phyloP scores from a whole-genome alignment of 2,888 invertebrate species.

The Corythucha ciliata region DNA sequence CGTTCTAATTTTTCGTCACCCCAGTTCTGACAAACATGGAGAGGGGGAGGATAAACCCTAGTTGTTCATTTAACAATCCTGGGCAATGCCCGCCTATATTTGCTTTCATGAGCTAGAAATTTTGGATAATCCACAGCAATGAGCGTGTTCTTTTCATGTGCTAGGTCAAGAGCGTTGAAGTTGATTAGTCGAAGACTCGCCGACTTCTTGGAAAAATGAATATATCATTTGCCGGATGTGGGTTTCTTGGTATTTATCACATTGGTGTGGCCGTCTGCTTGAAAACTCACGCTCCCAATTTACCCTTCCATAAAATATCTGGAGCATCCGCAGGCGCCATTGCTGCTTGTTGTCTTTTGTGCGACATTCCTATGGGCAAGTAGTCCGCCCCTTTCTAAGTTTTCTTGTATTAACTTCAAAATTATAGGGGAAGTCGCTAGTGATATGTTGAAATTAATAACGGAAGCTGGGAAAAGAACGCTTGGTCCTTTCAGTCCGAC shows the following conservation, averaged over 20 bases:
- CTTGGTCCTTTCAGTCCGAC: constrained; percentile 94
- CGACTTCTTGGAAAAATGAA: constrained; percentile 64
- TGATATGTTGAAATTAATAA: constrained; percentile 79
- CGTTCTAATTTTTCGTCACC: too few relatives aligned
- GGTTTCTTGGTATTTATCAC: constrained; percentile 98
- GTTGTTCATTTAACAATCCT: too few relatives aligned
- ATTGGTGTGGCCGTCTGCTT: constrained; percentile 97
- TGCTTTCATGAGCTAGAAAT: too few relatives aligned
- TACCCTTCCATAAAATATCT: constrained; percentile 76
- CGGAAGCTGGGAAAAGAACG: constrained; percentile 77
- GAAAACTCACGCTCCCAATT: constrained; percentile 88
- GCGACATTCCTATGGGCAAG: constrained; percentile 75
- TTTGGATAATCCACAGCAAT: too few relatives aligned
- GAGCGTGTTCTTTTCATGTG: too few relatives aligned
- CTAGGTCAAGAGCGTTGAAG: too few relatives aligned
- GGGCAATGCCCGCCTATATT: too few relatives aligned
- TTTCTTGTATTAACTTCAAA: too few relatives aligned
- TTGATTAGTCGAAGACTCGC: too few relatives aligned
- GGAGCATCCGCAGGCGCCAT: constrained; percentile 95
- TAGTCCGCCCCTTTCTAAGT: too few relatives aligned
- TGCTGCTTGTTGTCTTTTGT: constrained; percentile 76
- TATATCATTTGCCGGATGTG: constrained; percentile 98
- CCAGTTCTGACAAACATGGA: too few relatives aligned
- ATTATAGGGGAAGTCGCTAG: constrained; percentile 86
- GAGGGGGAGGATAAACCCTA: too few relatives aligned